Base-by-base conservation (phyloP, 2,888 invertebrate genomes). In the Zaprionus bogoriensis region DNA sequence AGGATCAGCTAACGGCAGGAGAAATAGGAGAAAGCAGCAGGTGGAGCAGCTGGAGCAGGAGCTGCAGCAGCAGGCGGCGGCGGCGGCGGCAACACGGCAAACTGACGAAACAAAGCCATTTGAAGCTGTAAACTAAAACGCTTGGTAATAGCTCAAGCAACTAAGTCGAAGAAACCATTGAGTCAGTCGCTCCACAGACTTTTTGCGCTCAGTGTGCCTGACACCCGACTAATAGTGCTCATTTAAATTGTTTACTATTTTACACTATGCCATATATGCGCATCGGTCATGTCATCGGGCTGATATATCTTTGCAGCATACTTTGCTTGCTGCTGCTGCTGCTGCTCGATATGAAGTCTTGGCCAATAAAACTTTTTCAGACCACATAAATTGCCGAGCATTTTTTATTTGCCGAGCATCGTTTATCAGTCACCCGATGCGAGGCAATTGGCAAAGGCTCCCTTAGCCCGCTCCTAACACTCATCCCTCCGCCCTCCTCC, bases 341-440 rank as follows among this genome's bases (percentile, higher is more conserved):
- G 60, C 70, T 73, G 62, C 61, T 67, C 52, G 62, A 61, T 72
- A 60, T 51, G 47, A 47, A 64, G 51, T 68, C 17, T 46, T 59
- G 57, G 59, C 65, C 73, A 74, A 80, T 77, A 78, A 67, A 78
- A 81, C 74, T 74, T 77, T 78, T 77, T 63, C n/a, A 65, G 69
- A 78, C 76, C 82, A 80, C 79, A 82, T 80, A 80, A 82, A 80
- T 80, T 79, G 79, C 65, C 20, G 30, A 65, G 63, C 77, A 74
- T 81, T 80, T 85, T 79, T 76, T 84, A 85, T 79, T 79, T 79
- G 62, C 84, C 62, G 60, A 77, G 74, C 81, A 66, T 73, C 79
- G 81, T 79, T 86, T 79, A 79, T 79, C 79, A 86, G 79, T 46
- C 66, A 23, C 45, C 76, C 74, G 61, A 53, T 51, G 74, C 51